Conservation (phyloP, 2,113 vertebrate species). For the Tamias sibiricus region DNA sequence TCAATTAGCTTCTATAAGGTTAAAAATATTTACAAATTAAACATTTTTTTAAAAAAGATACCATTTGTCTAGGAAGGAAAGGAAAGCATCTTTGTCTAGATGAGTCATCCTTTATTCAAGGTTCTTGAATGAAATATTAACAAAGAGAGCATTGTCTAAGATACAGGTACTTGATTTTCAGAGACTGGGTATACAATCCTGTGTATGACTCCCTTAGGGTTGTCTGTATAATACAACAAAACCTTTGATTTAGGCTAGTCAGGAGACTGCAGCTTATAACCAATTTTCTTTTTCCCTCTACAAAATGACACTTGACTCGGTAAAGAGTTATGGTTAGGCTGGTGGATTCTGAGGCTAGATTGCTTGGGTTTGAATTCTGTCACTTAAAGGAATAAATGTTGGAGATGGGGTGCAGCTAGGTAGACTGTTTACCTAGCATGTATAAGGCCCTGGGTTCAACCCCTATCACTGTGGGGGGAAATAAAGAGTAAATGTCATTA, state of each 20-base stretch:
- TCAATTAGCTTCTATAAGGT: background rate
- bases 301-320: background rate
- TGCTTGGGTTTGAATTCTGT: background rate
- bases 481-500: background rate
- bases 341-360: background rate
- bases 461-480: no score
- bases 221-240: background rate
- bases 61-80: background rate
- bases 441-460: no score
- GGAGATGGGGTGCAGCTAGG: no score
- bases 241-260: background rate
- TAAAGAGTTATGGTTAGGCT: background rate
- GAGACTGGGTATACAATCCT: background rate
- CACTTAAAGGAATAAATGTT: background rate
- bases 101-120: background rate
- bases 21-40: background rate
- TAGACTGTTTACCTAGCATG: background rate
- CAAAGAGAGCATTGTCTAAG: background rate
- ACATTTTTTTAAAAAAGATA: background rate
- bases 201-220: no score
- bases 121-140: background rate
- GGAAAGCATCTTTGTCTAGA: background rate
- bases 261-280: background rate
- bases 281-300: background rate
- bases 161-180: background rate